Evolutionary conservation across 2,113 vertebrate species (phyloP).

Genomic region (Nyctibius bracteatus): DNA sequence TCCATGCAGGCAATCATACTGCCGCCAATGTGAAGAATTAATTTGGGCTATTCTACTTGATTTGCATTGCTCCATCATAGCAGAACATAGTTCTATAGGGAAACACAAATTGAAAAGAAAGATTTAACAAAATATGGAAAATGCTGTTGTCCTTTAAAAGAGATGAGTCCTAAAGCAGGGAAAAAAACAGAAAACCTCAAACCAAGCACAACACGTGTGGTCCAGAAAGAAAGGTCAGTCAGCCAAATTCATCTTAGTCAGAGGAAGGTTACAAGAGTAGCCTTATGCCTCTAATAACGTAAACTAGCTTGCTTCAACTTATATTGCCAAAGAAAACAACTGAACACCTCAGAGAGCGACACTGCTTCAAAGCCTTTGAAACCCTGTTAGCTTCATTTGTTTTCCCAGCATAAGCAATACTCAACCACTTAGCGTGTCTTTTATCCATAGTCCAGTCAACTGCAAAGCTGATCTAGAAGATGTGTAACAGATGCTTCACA

Average conservation of each 20-base stretch:
- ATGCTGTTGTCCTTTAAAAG: neutral
- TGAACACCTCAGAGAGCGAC: constrained; percentile 45
- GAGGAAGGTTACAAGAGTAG: constrained; percentile 34
- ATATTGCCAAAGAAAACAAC: constrained; percentile 55
- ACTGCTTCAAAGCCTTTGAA: constrained; percentile 57
- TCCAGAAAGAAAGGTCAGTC: constrained; percentile 34
- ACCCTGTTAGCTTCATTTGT: constrained; percentile 48
- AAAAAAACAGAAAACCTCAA: neutral
- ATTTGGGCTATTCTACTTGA: constrained; percentile 57
- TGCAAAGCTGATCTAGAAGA: constrained; percentile 52
- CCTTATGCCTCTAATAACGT: constrained; percentile 53
- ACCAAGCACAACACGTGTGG: constrained; percentile 19
- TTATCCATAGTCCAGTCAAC: constrained; percentile 41
- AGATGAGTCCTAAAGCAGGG: neutral
- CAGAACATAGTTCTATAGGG: neutral
- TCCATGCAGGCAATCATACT: constrained; percentile 45
- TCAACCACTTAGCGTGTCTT: constrained; percentile 45
- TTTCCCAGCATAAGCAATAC: constrained; percentile 59
- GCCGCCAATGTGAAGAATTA: constrained; percentile 51
- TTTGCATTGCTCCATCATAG: constrained; percentile 48
- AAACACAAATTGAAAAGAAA: constrained; percentile 51
- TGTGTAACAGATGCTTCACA: constrained; percentile 47
- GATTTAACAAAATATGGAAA: constrained; percentile 23
- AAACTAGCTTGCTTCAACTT: constrained; percentile 40
- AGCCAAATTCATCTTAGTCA: constrained; percentile 53